These are phyloP conservation scores for Osmoderma eremita DNA, from an alignment of 2,888 invertebrate genomes.

Conservation along the genomic window DNA sequence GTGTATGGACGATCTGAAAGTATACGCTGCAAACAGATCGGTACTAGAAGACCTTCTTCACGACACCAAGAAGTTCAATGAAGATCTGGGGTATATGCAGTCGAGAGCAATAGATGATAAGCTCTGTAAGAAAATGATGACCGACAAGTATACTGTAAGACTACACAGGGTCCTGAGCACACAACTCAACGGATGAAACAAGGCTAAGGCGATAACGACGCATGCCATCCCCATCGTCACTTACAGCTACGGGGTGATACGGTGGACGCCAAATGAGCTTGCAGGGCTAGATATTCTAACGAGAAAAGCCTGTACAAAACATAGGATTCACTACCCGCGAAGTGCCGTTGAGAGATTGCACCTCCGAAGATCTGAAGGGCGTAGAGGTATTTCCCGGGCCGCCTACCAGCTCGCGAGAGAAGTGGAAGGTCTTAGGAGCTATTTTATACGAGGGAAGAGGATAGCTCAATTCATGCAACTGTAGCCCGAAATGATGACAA, in stretches of 20 bases:
- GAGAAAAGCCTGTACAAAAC: conserved; percentile 8
- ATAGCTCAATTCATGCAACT: neutral
- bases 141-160: no score
- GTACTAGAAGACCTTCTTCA: neutral
- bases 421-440: no score
- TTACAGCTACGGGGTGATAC: conserved; percentile 16
- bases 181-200: neutral
- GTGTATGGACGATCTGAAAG: conserved; percentile 6
- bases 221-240: conserved; percentile 12
- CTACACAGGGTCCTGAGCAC: neutral
- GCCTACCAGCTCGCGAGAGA: neutral
- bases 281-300: neutral
- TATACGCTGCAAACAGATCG: neutral
- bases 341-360: conserved; percentile 23
- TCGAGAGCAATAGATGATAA: no score
- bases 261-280: conserved; percentile 13
- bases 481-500: neutral
- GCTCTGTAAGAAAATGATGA: no score
- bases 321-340: conserved; percentile 9
- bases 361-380: neutral
- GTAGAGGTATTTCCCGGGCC: conserved; percentile 25
- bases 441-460: conserved; percentile 2
- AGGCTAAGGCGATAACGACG: conserved; percentile 4
- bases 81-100: no score
- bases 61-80: no score